Percentiles rank a stretch among this genome's conserved stretches.
phyloP scores from a whole-genome alignment of 2,888 invertebrate genomes.

The Pogonocherus hispidulus region DNA sequence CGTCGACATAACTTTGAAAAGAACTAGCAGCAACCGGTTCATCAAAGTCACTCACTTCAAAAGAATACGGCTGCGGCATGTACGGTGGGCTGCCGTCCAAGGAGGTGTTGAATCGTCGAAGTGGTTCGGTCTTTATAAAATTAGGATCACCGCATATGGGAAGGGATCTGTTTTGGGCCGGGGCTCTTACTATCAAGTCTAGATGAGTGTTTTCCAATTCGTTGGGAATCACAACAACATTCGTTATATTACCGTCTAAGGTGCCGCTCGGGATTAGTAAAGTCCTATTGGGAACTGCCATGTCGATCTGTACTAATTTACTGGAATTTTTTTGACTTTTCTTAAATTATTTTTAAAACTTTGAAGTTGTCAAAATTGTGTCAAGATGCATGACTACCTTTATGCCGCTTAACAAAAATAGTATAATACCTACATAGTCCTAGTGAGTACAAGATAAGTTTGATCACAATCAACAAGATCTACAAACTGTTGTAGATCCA shows the following conservation, averaged over 20 bases:
- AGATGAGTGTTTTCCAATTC: neutral
- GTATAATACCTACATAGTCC: too few relatives aligned
- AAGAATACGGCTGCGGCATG: neutral
- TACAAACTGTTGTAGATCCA: too few relatives aligned
- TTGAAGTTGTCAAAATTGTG: neutral
- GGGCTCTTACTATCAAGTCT: neutral
- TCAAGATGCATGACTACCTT: neutral
- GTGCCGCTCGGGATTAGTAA: neutral
- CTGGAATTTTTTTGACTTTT: neutral
- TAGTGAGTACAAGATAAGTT: too few relatives aligned
- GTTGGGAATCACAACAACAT: neutral
- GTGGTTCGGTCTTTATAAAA: neutral
- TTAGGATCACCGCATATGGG: neutral
- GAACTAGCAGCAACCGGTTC: neutral
- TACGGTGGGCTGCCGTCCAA: neutral
- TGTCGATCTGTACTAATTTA: neutral
- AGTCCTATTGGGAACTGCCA: neutral
- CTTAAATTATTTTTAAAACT: neutral
- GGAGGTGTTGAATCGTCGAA: neutral
- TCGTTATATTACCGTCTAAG: neutral
- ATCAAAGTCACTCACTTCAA: neutral
- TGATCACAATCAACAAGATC: too few relatives aligned
- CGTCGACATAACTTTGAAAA: neutral
- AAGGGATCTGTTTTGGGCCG: neutral
- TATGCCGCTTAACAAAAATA: too few relatives aligned